Conservation (phyloP, 2,797 vertebrate species). For the Bryconaethiops microstoma region DNA sequence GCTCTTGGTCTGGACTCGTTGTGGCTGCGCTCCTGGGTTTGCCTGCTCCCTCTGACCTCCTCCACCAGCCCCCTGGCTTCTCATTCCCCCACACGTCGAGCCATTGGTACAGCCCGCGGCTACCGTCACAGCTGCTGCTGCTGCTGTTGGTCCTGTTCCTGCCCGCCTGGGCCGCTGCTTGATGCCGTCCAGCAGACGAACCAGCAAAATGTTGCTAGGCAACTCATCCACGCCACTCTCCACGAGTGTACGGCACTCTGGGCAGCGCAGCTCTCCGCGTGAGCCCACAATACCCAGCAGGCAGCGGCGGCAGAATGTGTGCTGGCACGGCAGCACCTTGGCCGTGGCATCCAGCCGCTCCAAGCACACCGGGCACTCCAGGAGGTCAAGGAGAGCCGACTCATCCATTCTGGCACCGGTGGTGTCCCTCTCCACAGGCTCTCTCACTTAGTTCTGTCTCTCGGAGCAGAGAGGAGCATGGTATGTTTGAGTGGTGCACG, state of each 20-base stretch:
- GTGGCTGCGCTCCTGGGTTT: slow-evolving; percentile 80
- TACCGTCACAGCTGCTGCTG: slow-evolving; percentile 34
- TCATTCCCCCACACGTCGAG: slow-evolving; percentile 74
- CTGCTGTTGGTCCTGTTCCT: slow-evolving; percentile 61
- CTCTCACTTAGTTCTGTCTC: slow-evolving; percentile 39
- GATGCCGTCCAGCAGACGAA: slow-evolving; percentile 96
- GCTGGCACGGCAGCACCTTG: slow-evolving; percentile 97
- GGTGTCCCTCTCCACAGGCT: slow-evolving; percentile 44
- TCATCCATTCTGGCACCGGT: slow-evolving; percentile 88
- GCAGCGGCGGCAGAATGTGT: slow-evolving; percentile 97
- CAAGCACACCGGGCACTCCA: slow-evolving; percentile 97
- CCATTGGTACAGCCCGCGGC: slow-evolving; percentile 68
- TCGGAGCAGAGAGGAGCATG: slow-evolving; percentile 39
- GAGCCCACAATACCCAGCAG: slow-evolving; percentile 94
- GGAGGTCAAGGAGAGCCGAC: slow-evolving; percentile 92
- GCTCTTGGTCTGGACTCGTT: slow-evolving; percentile 89
- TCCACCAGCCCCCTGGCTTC: slow-evolving; percentile 67
- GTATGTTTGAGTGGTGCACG: slow-evolving; percentile 1
- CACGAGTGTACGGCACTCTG: slow-evolving; percentile 94
- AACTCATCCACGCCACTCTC: slow-evolving; percentile 93
- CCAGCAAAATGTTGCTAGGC: slow-evolving; percentile 96
- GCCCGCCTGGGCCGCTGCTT: slow-evolving; percentile 91
- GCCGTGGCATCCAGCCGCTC: slow-evolving; percentile 95
- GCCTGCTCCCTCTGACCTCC: slow-evolving; percentile 80
- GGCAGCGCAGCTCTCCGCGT: slow-evolving; percentile 93